Evolutionary conservation across 2,888 invertebrate species (phyloP).

Genomic region (Alloplasta piceator): DNA sequence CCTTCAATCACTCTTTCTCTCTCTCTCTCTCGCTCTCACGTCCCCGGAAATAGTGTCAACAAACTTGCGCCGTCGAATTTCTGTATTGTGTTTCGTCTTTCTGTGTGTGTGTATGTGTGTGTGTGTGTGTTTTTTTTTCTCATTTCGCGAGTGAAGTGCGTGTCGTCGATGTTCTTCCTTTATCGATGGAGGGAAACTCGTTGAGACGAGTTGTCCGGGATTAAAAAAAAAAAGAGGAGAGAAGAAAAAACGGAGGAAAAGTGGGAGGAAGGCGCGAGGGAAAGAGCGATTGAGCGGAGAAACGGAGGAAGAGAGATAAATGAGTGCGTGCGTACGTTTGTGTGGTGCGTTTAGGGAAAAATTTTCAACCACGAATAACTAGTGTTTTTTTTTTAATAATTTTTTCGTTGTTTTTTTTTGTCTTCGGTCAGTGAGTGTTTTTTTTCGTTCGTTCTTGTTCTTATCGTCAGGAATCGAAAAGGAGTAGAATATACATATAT

Average conservation of each 20-base stretch:
- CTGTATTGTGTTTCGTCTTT: neutral
- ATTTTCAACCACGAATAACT: neutral
- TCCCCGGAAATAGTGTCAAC: neutral
- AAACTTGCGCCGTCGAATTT: neutral
- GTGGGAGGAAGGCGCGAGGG: constrained; percentile 3
- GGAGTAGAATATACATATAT: constrained; percentile 46
- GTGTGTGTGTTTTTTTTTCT: neutral
- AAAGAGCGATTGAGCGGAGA: constrained; percentile 4
- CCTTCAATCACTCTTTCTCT: too few relatives aligned
- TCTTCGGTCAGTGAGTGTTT: constrained; percentile 23
- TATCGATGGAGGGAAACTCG: constrained; percentile 57
- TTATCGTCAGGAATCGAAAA: constrained; percentile 54
- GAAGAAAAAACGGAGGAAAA: neutral
- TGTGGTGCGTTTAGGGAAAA: too few relatives aligned
- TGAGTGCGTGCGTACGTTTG: too few relatives aligned
- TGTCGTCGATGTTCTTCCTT: constrained; percentile 38
- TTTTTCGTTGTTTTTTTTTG: constrained; percentile 17
- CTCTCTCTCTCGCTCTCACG: neutral
- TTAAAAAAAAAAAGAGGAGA: constrained; percentile 10
- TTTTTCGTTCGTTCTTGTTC: constrained; percentile 40
- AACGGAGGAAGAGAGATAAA: neutral
- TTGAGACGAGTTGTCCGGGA: constrained; percentile 35
- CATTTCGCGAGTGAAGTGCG: neutral
- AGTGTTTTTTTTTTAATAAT: constrained; percentile 35
- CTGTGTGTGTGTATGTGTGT: neutral